phyloP scores from a whole-genome alignment of 2,797 vertebrate genomes.

The Vespertilio murinus region DNA sequence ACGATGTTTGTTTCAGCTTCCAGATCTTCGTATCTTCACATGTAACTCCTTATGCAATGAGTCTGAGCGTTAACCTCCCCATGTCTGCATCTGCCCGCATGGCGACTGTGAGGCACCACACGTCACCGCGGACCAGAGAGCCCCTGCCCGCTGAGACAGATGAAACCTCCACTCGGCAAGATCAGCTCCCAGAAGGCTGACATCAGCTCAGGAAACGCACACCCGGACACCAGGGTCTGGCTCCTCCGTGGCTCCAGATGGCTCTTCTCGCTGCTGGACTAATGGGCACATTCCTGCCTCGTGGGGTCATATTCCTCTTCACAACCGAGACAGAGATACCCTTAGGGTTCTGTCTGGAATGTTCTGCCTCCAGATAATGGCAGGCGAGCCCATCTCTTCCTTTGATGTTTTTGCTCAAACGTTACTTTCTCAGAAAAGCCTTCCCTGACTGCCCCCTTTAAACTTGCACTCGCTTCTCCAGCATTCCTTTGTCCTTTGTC shows the following conservation, averaged over 20 bases:
- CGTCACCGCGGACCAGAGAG: neutral
- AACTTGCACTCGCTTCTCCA: neutral
- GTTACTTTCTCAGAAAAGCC: neutral
- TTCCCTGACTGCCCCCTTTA: neutral
- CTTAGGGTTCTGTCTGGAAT: neutral
- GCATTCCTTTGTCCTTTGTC: neutral
- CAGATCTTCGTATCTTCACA: slow-evolving; percentile 49
- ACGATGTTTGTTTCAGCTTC: slow-evolving; percentile 62
- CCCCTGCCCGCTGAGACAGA: neutral
- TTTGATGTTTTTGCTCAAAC: neutral
- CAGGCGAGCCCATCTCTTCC: neutral
- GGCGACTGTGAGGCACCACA: slow-evolving; percentile 30
- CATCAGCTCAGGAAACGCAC: slow-evolving; percentile 2
- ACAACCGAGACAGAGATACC: neutral
- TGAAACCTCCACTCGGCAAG: slow-evolving; percentile 16
- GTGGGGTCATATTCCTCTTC: slow-evolving; percentile 21
- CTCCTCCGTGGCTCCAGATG: neutral
- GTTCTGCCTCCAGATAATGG: neutral
- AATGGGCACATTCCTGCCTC: neutral
- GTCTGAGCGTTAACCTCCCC: slow-evolving; percentile 12
- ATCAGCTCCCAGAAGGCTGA: neutral
- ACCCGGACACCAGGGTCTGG: neutral
- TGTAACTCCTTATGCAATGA: slow-evolving; percentile 60
- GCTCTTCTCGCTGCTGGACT: neutral
- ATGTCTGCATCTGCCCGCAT: neutral